These are phyloP conservation scores for Macrotis lagotis DNA, from an alignment of 2,113 vertebrate genomes.

Conservation along the genomic window DNA sequence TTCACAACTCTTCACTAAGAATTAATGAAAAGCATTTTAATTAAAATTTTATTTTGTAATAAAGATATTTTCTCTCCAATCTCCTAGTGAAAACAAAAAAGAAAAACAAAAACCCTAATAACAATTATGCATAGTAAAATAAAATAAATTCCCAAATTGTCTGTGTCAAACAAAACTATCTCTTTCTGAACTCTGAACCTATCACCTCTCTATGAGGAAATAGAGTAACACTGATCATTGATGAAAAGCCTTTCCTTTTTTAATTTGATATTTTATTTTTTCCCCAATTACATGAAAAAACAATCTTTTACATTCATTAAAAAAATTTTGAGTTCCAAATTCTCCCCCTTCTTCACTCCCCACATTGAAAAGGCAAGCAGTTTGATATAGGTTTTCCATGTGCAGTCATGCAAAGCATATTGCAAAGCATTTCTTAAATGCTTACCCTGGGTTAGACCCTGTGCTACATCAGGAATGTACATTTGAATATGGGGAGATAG, in stretches of 20 bases:
- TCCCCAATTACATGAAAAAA: neutral
- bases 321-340: neutral
- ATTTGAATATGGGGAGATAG: too few species aligned
- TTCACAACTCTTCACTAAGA: neutral
- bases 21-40: neutral
- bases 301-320: too few species aligned
- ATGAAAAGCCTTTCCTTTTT: neutral
- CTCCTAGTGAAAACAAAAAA: neutral
- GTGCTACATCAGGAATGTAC: too few species aligned
- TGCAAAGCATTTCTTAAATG: neutral
- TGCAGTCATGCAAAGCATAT: neutral
- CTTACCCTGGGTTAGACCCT: too few species aligned
- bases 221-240: neutral
- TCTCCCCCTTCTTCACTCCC: neutral
- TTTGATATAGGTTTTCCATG: neutral
- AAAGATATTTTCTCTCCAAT: neutral
- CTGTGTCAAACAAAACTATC: neutral
- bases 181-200: neutral
- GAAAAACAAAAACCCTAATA: neutral
- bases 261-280: neutral
- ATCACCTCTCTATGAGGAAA: neutral
- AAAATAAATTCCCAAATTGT: neutral
- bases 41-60: neutral
- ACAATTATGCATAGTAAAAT: neutral
- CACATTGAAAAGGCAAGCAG: neutral